These are phyloP conservation scores for Rhopilema esculentum DNA, from an alignment of 30 jellyfish, hydroid and myxozoan species.

Conservation along the genomic window DNA sequence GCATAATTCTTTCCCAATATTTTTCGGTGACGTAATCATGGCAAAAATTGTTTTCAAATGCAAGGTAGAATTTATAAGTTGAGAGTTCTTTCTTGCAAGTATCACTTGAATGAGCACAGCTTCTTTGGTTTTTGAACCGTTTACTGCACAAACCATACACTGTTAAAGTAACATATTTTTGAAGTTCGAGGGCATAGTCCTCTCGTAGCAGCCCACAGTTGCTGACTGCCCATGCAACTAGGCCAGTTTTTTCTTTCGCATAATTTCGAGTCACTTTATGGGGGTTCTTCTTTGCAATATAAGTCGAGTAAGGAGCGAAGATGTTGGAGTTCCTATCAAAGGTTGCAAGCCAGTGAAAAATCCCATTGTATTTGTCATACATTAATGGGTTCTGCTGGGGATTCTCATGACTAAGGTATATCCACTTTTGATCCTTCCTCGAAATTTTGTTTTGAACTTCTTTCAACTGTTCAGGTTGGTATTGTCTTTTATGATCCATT, in stretches of 20 bases:
- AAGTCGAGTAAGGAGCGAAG: conserved; percentile 5
- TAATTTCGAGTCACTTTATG: conserved; percentile 29
- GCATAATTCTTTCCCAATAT: conserved; percentile 55
- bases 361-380: conserved; percentile 73
- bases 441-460: conserved; percentile 21
- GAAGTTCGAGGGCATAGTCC: conserved; percentile 75
- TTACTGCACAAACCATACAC: conserved; percentile 84
- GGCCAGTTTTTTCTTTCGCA: conserved; percentile 79
- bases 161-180: conserved; percentile 63
- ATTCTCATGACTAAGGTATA: conserved; percentile 90
- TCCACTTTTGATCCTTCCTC: conserved; percentile 85
- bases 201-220: conserved; percentile 78
- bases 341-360: conserved; percentile 92
- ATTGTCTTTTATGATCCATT: conserved; percentile 4
- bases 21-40: conserved; percentile 87
- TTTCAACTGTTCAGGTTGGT: conserved; percentile 44
- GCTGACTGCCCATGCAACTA: conserved; percentile 86
- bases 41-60: conserved; percentile 86
- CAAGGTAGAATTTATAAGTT: conserved; percentile 69
- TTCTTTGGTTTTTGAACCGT: conserved; percentile 46
- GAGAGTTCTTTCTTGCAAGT: conserved; percentile 59
- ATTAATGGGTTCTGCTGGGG: conserved; percentile 41
- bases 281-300: neutral
- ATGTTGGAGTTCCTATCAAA: conserved; percentile 77
- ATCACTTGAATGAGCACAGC: conserved; percentile 35